Percentiles rank a stretch among this genome's conserved stretches.
Evolutionary conservation across 2,888 invertebrate genomes (phyloP).

Genomic region (Agrypnus murinus): DNA sequence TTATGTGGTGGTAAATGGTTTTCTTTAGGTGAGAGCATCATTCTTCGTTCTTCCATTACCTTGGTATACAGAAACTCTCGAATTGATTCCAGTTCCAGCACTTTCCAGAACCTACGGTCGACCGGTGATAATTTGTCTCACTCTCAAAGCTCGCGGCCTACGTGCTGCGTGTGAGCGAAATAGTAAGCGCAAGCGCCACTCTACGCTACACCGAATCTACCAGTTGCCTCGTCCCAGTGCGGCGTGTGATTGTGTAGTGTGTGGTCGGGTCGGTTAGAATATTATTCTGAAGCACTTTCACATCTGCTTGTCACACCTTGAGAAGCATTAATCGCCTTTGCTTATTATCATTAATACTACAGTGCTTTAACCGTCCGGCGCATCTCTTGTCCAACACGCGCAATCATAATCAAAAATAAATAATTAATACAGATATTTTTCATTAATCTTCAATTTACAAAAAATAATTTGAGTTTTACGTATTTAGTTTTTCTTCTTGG

Average conservation of each 20-base stretch:
- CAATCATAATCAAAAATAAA: slow-evolving; percentile 5
- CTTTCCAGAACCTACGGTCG: slow-evolving; percentile 32
- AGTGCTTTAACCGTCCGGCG: slow-evolving; percentile 43
- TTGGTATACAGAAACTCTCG: too few relatives aligned
- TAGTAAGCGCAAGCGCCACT: slow-evolving; percentile 41
- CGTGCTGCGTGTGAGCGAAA: slow-evolving; percentile 38
- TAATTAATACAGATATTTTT: neutral
- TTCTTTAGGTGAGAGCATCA: too few relatives aligned
- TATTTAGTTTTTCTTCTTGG: slow-evolving; percentile 20
- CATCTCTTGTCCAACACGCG: slow-evolving; percentile 35
- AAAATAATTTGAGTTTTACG: neutral
- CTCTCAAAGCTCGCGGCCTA: slow-evolving; percentile 29
- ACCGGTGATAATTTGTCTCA: slow-evolving; percentile 27
- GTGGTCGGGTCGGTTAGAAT: slow-evolving; percentile 61
- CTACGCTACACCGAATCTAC: slow-evolving; percentile 50
- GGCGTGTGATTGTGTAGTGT: slow-evolving; percentile 65
- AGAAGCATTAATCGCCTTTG: slow-evolving; percentile 26
- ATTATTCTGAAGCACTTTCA: slow-evolving; percentile 44
- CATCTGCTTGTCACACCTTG: slow-evolving; percentile 49
- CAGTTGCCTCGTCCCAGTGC: slow-evolving; percentile 64
- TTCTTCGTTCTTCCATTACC: too few relatives aligned
- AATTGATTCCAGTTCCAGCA: slow-evolving; percentile 35
- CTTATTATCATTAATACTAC: slow-evolving; percentile 25
- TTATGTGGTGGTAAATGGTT: too few relatives aligned
- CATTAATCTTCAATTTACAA: neutral